phyloP scores from a whole-genome alignment of 1,140 invertebrate genomes.

The Himalopsyche phryganea region DNA sequence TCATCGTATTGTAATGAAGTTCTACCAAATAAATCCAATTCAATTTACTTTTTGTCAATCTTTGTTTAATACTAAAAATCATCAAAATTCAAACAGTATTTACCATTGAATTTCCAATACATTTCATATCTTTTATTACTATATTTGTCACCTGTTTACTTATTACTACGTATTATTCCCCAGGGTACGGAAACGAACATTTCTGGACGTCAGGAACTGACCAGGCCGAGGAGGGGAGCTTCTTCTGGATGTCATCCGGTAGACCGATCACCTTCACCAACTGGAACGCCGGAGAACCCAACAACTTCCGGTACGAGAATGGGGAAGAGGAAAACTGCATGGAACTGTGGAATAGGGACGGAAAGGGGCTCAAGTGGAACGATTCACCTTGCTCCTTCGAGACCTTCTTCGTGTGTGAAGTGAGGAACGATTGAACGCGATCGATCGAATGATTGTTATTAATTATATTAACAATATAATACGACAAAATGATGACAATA shows the following conservation, averaged over 20 bases:
- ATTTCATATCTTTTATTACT: too few species aligned
- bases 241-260: conserved; percentile 91
- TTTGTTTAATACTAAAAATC: too few species aligned
- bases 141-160: too few species aligned
- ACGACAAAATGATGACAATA: too few species aligned
- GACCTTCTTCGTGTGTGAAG: conserved; percentile 89
- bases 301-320: conserved; percentile 89
- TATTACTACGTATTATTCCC: too few species aligned
- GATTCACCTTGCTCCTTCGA: conserved; percentile 90
- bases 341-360: conserved; percentile 87
- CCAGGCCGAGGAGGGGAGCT: conserved; percentile 82
- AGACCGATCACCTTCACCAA: conserved; percentile 85
- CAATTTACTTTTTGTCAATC: too few species aligned
- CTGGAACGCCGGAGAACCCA: conserved; percentile 88
- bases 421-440: conserved; percentile 53
- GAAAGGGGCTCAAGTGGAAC: conserved; percentile 89
- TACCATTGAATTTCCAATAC: too few species aligned
- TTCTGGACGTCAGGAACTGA: conserved; percentile 92
- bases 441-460: too few species aligned
- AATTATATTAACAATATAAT: too few species aligned
- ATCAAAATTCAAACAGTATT: too few species aligned
- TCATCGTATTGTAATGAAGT: too few species aligned
- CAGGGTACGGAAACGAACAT: conserved; percentile 82
- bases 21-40: too few species aligned
- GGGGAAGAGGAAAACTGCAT: conserved; percentile 89